Evolutionary conservation across 1,140 invertebrate species (phyloP).

Genomic region (Oryctes rhinoceros): DNA sequence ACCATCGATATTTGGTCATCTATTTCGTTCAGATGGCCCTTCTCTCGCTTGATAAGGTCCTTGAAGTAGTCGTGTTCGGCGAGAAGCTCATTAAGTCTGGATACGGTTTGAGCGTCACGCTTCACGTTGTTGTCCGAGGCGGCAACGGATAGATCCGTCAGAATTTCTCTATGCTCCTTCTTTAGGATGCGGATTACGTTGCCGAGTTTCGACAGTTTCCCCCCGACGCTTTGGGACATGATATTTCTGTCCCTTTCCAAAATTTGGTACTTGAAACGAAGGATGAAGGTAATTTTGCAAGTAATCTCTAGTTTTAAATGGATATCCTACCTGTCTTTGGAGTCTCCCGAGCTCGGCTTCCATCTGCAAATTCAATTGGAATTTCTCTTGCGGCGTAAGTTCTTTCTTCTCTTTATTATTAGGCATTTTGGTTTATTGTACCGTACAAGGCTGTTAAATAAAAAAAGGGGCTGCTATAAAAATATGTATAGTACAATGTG

Average conservation of each 20-base stretch:
- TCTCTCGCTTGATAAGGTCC: slow-evolving; percentile 34
- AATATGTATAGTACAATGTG: background rate
- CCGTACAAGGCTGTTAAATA: background rate
- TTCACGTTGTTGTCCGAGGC: slow-evolving; percentile 30
- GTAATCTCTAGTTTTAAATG: background rate
- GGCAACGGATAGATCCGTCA: slow-evolving; percentile 26
- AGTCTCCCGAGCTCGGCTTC: slow-evolving; percentile 31
- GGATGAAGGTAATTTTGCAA: background rate
- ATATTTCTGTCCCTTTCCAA: slow-evolving; percentile 39
- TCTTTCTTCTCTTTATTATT: slow-evolving; percentile 35
- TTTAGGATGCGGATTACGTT: slow-evolving; percentile 37
- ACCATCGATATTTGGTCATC: slow-evolving; percentile 40
- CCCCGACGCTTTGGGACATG: slow-evolving; percentile 1
- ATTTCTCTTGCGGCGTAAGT: slow-evolving; percentile 26
- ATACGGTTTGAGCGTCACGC: slow-evolving; percentile 12
- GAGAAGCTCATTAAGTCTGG: slow-evolving; percentile 20
- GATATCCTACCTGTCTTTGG: slow-evolving; percentile 23
- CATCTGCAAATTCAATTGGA: slow-evolving; percentile 34
- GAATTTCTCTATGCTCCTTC: slow-evolving; percentile 27
- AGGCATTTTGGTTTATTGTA: background rate
- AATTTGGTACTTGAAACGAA: slow-evolving; percentile 29
- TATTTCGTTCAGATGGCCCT: slow-evolving; percentile 27
- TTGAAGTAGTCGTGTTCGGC: slow-evolving; percentile 18
- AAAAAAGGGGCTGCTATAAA: background rate
- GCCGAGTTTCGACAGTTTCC: slow-evolving; percentile 30